Evolutionary conservation across 2,888 invertebrate genomes (phyloP).

Genomic region (Lutraria lutraria): DNA sequence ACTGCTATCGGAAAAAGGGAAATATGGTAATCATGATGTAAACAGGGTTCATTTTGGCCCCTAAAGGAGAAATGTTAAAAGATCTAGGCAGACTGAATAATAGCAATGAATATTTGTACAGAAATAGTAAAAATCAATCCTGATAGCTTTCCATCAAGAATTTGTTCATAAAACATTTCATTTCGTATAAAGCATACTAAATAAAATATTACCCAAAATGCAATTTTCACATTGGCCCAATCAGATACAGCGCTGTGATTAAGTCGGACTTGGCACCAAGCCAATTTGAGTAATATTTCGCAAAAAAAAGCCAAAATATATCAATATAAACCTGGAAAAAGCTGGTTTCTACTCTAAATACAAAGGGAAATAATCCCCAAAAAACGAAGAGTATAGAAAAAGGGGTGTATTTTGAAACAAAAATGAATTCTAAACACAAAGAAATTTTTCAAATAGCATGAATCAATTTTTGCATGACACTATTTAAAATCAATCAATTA

Average conservation of each 20-base stretch:
- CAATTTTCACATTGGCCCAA: background rate
- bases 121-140: background rate
- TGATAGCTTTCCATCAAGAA: background rate
- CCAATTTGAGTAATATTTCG: background rate
- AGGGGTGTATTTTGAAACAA: no score
- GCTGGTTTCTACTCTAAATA: no score
- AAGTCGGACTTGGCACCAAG: background rate
- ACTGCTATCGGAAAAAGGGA: background rate
- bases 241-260: background rate
- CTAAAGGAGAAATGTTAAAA: background rate
- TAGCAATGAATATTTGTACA: conserved; percentile 1
- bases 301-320: no score
- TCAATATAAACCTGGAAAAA: no score
- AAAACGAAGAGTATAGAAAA: no score
- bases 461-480: no score
- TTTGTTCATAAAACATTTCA: background rate
- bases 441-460: no score
- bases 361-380: no score
- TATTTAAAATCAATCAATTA: no score
- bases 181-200: background rate
- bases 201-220: background rate
- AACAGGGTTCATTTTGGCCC: conserved; percentile 2
- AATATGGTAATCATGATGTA: background rate
- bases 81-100: background rate
- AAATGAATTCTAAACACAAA: no score